Conservation (phyloP, 2,888 invertebrate species). For the Plagodis pulveraria region DNA sequence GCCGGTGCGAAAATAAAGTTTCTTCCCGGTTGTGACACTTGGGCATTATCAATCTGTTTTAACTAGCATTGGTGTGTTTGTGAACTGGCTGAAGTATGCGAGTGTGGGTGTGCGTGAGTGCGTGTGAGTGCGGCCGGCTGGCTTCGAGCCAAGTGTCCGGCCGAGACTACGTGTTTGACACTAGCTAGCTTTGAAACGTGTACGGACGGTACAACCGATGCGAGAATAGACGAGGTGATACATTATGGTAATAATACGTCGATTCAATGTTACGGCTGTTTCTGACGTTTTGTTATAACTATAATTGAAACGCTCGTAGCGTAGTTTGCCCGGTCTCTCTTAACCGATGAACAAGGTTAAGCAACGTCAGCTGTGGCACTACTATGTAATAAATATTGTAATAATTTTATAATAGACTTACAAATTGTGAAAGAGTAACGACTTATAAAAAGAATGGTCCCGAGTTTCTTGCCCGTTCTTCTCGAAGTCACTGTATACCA, state of each 20-base stretch:
- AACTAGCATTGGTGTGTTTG: constrained; percentile 64
- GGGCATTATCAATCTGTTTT: constrained; percentile 81
- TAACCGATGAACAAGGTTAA: too few species aligned
- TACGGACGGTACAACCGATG: constrained; percentile 23
- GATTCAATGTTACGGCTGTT: constrained; percentile 16
- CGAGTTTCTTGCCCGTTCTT: too few species aligned
- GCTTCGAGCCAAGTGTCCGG: constrained; percentile 48
- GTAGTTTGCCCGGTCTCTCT: too few species aligned
- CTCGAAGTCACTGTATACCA: too few species aligned
- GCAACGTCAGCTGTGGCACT: too few species aligned
- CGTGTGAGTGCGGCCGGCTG: constrained; percentile 43
- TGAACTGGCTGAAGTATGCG: constrained; percentile 37
- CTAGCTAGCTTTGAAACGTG: constrained; percentile 23
- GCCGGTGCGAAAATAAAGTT: constrained; percentile 70
- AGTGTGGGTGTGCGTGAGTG: constrained; percentile 42
- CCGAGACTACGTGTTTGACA: constrained; percentile 29
- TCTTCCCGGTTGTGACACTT: constrained; percentile 72
- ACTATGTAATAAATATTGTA: too few species aligned
- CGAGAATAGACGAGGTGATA: constrained; percentile 29
- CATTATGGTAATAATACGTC: constrained; percentile 10
- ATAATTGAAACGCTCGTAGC: not conserved
- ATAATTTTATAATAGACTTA: too few species aligned
- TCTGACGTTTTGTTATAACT: constrained; percentile 1
- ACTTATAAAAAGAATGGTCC: too few species aligned
- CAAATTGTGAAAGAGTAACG: too few species aligned